Evolutionary conservation across 2,113 vertebrate genomes (phyloP).

Genomic region (Mastomys natalensis): DNA sequence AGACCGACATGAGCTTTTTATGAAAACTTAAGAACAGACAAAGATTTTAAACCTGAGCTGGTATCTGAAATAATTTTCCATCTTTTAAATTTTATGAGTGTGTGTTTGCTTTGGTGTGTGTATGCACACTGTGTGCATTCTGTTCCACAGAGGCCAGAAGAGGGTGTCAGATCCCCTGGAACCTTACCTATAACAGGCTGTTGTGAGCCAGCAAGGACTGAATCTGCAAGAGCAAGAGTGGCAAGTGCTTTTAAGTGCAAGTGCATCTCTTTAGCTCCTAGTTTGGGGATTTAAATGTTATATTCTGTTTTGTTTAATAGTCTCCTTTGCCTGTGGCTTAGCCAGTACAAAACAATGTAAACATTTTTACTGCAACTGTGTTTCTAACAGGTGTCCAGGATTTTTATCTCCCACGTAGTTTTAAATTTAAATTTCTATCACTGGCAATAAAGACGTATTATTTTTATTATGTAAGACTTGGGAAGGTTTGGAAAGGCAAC

Average conservation of each 20-base stretch:
- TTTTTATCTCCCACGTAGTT: slow-evolving; percentile 54
- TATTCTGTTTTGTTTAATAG: neutral
- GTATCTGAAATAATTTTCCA: neutral
- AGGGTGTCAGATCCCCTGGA: too few relatives aligned
- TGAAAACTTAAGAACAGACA: neutral
- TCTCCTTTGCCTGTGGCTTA: slow-evolving; percentile 22
- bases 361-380: neutral
- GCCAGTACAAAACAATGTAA: slow-evolving; percentile 10
- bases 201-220: neutral
- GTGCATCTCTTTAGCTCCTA: neutral
- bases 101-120: neutral
- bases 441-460: slow-evolving; percentile 46
- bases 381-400: slow-evolving; percentile 41
- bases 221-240: too few relatives aligned
- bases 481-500: slow-evolving; percentile 42
- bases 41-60: neutral
- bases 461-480: slow-evolving; percentile 49
- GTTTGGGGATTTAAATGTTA: neutral
- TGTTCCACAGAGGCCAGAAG: neutral
- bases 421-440: slow-evolving; percentile 67
- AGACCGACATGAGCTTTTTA: neutral
- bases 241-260: neutral
- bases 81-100: neutral
- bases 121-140: neutral
- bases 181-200: too few relatives aligned